Evolutionary conservation across 2,113 vertebrate genomes (phyloP), one percentile per base, ranked within the genome.

Genomic region (Phaethon lepturus): DNA sequence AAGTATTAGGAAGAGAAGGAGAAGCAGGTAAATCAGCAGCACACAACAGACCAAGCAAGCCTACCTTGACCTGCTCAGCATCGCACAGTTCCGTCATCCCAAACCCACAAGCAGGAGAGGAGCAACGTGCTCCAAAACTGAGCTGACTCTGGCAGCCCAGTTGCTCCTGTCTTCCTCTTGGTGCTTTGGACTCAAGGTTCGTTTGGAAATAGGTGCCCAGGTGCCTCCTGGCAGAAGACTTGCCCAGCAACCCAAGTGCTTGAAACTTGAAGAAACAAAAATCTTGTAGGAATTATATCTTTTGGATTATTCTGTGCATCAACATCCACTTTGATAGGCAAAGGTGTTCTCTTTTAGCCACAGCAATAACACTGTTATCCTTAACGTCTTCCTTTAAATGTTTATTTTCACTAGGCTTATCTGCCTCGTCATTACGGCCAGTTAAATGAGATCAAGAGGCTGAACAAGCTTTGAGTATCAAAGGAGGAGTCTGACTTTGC

Each of bases 121-220:
- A 71, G 50, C 26, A 55, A 26, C 0, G 0, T 59, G 44, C 22
- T 47, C 47, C 33, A 2, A 3, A 49, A 31, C 5, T 5, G 25
- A 58, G 28, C 66, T 6, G 38, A 55, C 28, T 59, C 59, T 58
- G 42, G 50, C 74, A 71, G 49, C 35, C 53, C 76, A 59, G 22
- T 49, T 38, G 59, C 13, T 69, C 45, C 81, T 53, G 33, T 50
- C 26, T 53, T 69, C 40, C 13, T 59, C 52, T 44, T 14, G 29
- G 26, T 35, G 60, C 50, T 77, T 19, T 47, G 14, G 23, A 40
- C 71, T 71, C 42, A 35, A 77, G 35, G 23, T 9, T 62, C 25
- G 5, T 33, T 68, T 67, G 82, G 74, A 75, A 94, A 67, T 4
- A 74, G 45, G 50, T 85, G 64, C 60, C 50, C 68, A 73, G 11